These are phyloP conservation scores for Macrochelys suwanniensis DNA, from an alignment of 2,797 vertebrate species.

Conservation along the genomic window DNA sequence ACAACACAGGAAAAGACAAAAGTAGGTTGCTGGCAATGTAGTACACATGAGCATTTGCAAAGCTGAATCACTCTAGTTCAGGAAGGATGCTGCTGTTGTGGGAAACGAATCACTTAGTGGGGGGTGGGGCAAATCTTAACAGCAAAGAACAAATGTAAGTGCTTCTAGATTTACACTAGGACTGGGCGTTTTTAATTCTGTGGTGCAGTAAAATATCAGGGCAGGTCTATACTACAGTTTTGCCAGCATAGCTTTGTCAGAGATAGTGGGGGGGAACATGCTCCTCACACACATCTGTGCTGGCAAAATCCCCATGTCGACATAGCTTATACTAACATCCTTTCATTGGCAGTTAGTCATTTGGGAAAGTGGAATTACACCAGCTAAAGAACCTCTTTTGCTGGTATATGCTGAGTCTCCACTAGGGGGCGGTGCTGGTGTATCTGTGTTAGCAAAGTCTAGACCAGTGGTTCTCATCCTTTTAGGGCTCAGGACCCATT, in stretches of 20 bases:
- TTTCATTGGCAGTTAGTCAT: too few species aligned
- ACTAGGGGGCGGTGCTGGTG: too few species aligned
- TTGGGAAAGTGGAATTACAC: too few species aligned
- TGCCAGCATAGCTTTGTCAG: not conserved
- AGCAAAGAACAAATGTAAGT: slow-evolving; percentile 60
- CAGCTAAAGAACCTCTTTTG: too few species aligned
- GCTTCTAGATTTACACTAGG: slow-evolving; percentile 18
- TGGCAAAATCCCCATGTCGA: not conserved
- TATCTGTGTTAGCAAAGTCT: too few species aligned
- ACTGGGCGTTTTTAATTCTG: not conserved
- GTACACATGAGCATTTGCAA: slow-evolving; percentile 68
- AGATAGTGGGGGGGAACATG: too few species aligned
- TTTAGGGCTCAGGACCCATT: too few species aligned
- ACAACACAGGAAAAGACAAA: slow-evolving; percentile 32
- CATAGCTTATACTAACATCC: too few species aligned
- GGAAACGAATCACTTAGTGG: slow-evolving; percentile 51
- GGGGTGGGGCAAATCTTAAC: slow-evolving; percentile 66
- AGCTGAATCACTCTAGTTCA: slow-evolving; percentile 76
- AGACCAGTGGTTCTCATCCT: too few species aligned
- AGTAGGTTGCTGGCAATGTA: slow-evolving; percentile 59
- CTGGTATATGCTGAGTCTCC: too few species aligned
- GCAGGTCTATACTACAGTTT: not conserved
- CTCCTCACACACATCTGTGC: not conserved
- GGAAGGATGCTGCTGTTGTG: slow-evolving; percentile 68
- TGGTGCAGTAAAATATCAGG: not conserved